Conservation (phyloP, 1,140 invertebrate species). For the Zaprionus gabonicus region DNA sequence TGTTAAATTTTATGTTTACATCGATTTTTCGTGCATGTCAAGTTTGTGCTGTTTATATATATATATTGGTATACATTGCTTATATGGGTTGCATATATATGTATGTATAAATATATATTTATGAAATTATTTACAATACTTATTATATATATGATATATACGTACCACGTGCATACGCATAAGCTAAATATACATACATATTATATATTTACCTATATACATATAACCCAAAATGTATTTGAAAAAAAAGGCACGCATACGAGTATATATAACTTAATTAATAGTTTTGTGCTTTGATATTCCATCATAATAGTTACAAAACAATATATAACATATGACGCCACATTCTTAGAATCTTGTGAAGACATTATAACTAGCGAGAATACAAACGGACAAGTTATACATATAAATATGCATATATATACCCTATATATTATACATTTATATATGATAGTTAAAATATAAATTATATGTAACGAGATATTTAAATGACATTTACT, state of each 20-base stretch:
- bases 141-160: constrained; percentile 56
- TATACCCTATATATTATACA: constrained; percentile 47
- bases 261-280: constrained; percentile 21
- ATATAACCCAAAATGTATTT: constrained; percentile 50
- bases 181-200: constrained; percentile 44
- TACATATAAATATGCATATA: constrained; percentile 26
- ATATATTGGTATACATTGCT: constrained; percentile 41
- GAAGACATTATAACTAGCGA: constrained; percentile 48
- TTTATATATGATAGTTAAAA: constrained; percentile 56
- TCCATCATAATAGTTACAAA: constrained; percentile 52
- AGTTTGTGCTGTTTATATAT: constrained; percentile 52
- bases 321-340: constrained; percentile 33
- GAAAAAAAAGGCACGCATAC: constrained; percentile 30
- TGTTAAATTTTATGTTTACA: constrained; percentile 59
- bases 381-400: constrained; percentile 57
- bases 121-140: constrained; percentile 58
- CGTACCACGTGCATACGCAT: constrained; percentile 48
- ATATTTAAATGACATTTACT: constrained; percentile 63
- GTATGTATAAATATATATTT: constrained; percentile 28
- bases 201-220: constrained; percentile 30
- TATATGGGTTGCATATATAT: constrained; percentile 44
- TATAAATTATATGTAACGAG: constrained; percentile 53
- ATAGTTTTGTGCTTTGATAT: constrained; percentile 57
- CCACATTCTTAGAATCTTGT: constrained; percentile 57
- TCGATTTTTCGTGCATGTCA: constrained; percentile 29